phyloP scores from a whole-genome alignment of 2,888 invertebrate genomes.

The Athalia rosae region DNA sequence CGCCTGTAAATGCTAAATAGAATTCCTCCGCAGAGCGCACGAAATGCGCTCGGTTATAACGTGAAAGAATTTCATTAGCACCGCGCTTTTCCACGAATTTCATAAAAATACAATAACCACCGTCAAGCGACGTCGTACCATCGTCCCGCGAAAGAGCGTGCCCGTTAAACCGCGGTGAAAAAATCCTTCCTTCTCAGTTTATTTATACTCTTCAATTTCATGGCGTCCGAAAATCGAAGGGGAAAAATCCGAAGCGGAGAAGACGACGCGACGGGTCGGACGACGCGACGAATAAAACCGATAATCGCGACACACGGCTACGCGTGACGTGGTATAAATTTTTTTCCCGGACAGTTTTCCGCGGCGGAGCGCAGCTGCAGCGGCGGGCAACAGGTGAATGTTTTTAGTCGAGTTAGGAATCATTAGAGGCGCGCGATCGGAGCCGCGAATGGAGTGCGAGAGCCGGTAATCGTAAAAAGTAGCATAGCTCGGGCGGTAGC shows the following conservation, averaged over 20 bases:
- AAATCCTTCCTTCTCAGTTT: too few species aligned
- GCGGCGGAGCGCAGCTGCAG: neutral
- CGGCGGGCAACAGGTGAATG: constrained; percentile 30
- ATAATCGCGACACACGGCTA: too few species aligned
- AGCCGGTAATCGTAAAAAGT: neutral
- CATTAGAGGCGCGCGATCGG: constrained; percentile 23
- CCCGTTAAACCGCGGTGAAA: too few species aligned
- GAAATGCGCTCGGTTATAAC: constrained; percentile 10
- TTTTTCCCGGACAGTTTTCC: neutral
- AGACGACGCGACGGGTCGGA: too few species aligned
- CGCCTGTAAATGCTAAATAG: constrained; percentile 18
- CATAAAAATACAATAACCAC: neutral
- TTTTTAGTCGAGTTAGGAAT: constrained; percentile 10
- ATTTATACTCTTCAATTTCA: too few species aligned
- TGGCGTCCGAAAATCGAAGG: too few species aligned
- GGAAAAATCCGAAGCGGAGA: too few species aligned
- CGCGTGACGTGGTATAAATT: neutral
- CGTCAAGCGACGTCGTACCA: neutral
- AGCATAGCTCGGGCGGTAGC: neutral
- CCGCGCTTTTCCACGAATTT: neutral
- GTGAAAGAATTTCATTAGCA: constrained; percentile 30
- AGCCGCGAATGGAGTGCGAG: constrained; percentile 16
- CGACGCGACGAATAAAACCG: too few species aligned
- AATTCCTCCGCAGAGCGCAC: constrained; percentile 1
- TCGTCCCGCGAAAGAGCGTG: neutral